Base-by-base conservation (phyloP, 2,797 vertebrate species). In the Esox lucius region DNA sequence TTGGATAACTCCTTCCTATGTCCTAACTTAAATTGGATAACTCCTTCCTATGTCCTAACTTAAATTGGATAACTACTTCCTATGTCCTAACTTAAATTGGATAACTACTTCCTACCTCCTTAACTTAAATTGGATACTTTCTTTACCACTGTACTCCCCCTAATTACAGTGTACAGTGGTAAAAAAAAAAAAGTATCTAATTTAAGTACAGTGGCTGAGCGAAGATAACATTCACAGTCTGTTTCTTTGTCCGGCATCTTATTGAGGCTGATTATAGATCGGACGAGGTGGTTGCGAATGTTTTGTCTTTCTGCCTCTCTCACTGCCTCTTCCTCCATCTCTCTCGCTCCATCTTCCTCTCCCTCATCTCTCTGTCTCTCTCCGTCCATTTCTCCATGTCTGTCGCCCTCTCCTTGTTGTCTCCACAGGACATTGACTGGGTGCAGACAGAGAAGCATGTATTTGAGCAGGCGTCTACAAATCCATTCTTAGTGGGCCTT, bases 361-460 rank as follows among this genome's bases (percentile, higher is more conserved):
- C 9, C 39, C 68, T 80, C 75, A 78, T 76, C 68, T 31, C 71
- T 77, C 49, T 74, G 33, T 42, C 28, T 80, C 17, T 61, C 28
- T 66, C 70, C 72, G 53, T 73, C 76, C 5, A 39, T 42, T 53
- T 73, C 68, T 70, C 74, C 66, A 65, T 76, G 70, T 83, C 31
- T 66, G 64, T 75, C 66, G 72, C 75, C 71, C 74, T 73, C 68
- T 71, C 74, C 66, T 67, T 76, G 70, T 83, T 49, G 42, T 35
- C 91, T 0, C 88, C 91, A 51, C 86, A 99, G 98, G 98, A 99
- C 82, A 98, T 99, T 17, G 98, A 99, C 91, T 99, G 98, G 98
- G 98, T 99, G 70, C 98, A 99, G 94, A 99, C 98, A 4, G 98
- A 99, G 94, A 99, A 99, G 92, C 98, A 99, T 3, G 98, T 99